Evolutionary conservation across 35 echinoderm and acorn worm species (phyloP), one percentile per base, ranked within the genome.

Genomic region (Hemicentrotus pulcherrimus): DNA sequence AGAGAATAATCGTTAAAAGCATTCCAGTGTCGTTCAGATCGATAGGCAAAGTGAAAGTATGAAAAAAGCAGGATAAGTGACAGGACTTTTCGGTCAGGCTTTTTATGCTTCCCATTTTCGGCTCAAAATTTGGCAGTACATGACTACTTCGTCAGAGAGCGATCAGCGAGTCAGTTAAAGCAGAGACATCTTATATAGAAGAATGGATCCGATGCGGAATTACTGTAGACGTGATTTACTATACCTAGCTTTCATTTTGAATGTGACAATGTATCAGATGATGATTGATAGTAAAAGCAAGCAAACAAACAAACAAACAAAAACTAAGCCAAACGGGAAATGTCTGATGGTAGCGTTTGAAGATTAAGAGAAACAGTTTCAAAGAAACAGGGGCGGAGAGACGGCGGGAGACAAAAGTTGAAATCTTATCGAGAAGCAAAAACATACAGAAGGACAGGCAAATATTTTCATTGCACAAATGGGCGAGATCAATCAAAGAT

Each of bases 401-500:
- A 24, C 22, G 4, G 22, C 6, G 65, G 15, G 6, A 78, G 65
- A 78, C 65, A 28, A 22, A 22, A 6, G 2, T 78, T n/a, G 65
- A n/a, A 28, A 7, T 4, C 65, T 71, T 71, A 6, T 78, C 24
- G 19, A 4, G 24, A 4, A 78, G 7, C 50, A 55, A 6, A 78
- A 22, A 78, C 24, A 78, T 0, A 78, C 65, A 78, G 65, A 78
- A 78, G 65, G 65, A 78, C 28, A 78, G 65, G 28, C 65, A 78
- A 78, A 78, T 78, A 78, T 78, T 78, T 78, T 78, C 65, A 78
- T 78, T 78, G 65, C 65, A 78, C 65, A 78, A 78, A 78, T 78
- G 65, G 65, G n/a, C 65, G 19, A 78, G n/a, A 78, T 78, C 65
- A 78, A 78, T 78, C 65, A 78, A n/a, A n/a, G 65, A 6, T 78